These are phyloP conservation scores for Micronycteris hirsuta DNA, from an alignment of 2,113 vertebrate species.

Conservation along the genomic window DNA sequence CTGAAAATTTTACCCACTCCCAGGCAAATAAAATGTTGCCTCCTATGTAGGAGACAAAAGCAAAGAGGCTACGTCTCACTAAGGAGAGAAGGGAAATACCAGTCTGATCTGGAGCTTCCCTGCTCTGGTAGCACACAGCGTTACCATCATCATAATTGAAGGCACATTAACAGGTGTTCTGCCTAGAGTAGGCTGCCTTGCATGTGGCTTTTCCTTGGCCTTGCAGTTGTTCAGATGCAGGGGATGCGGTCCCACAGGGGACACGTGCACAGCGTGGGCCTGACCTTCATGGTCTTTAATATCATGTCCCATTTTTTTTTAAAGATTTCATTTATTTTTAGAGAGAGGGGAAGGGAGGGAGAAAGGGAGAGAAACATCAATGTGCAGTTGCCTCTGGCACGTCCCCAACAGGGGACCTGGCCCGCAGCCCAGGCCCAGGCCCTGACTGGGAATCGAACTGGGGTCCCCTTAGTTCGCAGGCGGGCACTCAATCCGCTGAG, in stretches of 20 bases:
- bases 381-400: no score
- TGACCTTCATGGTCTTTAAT: background rate
- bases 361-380: no score
- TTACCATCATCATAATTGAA: background rate
- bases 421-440: no score
- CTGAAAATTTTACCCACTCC: background rate
- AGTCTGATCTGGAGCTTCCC: background rate
- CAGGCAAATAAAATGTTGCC: background rate
- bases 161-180: background rate
- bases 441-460: no score
- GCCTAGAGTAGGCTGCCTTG: background rate
- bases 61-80: background rate
- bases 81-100: background rate
- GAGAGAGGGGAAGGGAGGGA: no score
- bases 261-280: fast-evolving
- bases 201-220: background rate
- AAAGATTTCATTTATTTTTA: no score
- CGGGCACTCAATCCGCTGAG: no score
- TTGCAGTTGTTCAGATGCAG: background rate
- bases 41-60: background rate
- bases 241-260: background rate
- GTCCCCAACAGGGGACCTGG: no score
- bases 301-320: background rate
- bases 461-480: no score
- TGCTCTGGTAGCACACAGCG: background rate